A percentile compares a stretch with the other conserved stretches of the same genome.
phyloP scores from a whole-genome alignment of 1,140 invertebrate genomes.

The Tribolium madens region DNA sequence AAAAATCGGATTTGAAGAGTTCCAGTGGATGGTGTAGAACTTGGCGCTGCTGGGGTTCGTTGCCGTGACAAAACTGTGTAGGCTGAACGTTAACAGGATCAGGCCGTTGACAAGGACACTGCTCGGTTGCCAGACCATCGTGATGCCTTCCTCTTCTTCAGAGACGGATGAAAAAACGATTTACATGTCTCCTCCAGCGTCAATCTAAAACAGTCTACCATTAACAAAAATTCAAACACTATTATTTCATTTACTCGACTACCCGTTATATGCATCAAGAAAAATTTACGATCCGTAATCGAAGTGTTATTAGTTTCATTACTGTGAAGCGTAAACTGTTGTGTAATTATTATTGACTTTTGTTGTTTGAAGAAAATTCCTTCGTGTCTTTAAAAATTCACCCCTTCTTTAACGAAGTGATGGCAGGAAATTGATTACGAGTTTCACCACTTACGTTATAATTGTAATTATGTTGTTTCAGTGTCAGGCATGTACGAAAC shows the following conservation, averaged over 20 bases:
- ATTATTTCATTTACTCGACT: neutral
- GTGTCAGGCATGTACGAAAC: neutral
- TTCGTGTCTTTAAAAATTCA: conserved; percentile 20
- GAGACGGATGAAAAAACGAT: conserved; percentile 30
- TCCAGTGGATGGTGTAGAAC: conserved; percentile 65
- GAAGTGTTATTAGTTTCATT: conserved; percentile 28
- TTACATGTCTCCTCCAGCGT: conserved; percentile 47
- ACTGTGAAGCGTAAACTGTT: neutral
- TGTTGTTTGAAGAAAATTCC: neutral
- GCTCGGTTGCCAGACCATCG: conserved; percentile 51
- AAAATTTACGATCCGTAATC: conserved; percentile 16
- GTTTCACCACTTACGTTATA: neutral
- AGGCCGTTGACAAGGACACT: conserved; percentile 49
- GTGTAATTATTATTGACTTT: conserved; percentile 15
- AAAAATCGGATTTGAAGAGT: conserved; percentile 78
- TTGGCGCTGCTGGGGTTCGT: conserved; percentile 61
- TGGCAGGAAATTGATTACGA: conserved; percentile 20
- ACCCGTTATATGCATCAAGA: neutral
- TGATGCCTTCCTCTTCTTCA: conserved; percentile 39
- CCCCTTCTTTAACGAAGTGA: neutral
- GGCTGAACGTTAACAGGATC: conserved; percentile 54
- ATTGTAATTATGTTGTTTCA: conserved; percentile 17
- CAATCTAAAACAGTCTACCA: conserved; percentile 28
- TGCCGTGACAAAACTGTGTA: conserved; percentile 54
- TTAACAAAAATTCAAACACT: neutral